Evolutionary conservation across 2,113 vertebrate species (phyloP), one percentile per base, ranked within the genome.

Genomic region (Anguilla rostrata): DNA sequence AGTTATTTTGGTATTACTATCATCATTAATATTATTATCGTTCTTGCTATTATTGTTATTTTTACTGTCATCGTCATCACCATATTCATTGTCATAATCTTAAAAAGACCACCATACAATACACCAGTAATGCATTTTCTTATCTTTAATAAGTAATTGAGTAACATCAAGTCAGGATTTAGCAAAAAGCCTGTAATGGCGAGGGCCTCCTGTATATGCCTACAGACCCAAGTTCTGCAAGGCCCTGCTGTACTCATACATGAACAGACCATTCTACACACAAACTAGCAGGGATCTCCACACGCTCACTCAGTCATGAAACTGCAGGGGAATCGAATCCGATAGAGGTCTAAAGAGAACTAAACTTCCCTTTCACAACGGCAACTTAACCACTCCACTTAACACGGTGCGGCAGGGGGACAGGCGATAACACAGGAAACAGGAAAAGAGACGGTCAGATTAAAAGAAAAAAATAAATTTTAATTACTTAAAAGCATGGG

Each of bases 361-460:
- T 34, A 41, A 39, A 39, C 5, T 40, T 85, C 53, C 40, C 66
- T 78, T 15, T 78, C 78, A 49, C 53, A n/a, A 81, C 49, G 22
- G 78, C 29, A 39, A 85, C 53, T 80, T 39, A 78, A 56, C 41
- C 80, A 63, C 81, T 75, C 57, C 80, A 81, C 57, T 63, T 56
- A 82, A 39, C 46, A 39, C 71, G 40, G 34, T 83, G 60, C 63
- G 60, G 82, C 60, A 81, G 80, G 56, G 78, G 81, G 20, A 71
- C 26, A 63, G 40, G 39, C 29, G 39, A 82, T 83, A 41, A 26
- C 63, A 41, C 29, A 39, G 7, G 34, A 41, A 49, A 18, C 12
- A 34, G 39, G 81, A 34, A 80, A 79, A 85, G 46, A 78, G 22
- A 49, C 18, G 41, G 26, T 75, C 85, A 86, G 79, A 83, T 83